Evolutionary conservation across 2,888 invertebrate species (phyloP), one percentile per base, ranked within the genome.

Genomic region (Tetranychus truncatus): DNA sequence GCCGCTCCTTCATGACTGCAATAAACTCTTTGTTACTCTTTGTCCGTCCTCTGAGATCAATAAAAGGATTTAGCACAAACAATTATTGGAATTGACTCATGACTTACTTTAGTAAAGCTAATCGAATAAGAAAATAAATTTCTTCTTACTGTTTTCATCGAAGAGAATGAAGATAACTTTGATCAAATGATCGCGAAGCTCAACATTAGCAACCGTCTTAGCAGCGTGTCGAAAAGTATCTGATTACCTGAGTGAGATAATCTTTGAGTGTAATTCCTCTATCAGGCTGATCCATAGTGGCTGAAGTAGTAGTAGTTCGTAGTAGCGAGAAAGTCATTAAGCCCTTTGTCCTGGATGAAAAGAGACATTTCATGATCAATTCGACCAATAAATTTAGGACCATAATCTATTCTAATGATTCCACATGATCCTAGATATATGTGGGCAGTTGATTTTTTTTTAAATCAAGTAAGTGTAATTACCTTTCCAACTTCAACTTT

Each of bases 151-250:
- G 83, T 99, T 96, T 84, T 99, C 99, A 84, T 99, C 99, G 83
- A 99, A 99, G 79, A 99, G 90, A 0, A 95, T 93, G 82, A 97
- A 97, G 55, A 97, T 95, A 0, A 99, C 94, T 84, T 96, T 91
- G 76, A 99, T 90, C 73, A 99, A 89, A 82, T 97, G 96, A 82
- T 95, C 93, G 76, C 90, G 88, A 9, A 99, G 85, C 80, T 95
- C 90, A 0, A 97, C 92, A 82, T 92, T 90, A 0, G 97, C 95
- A 0, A 99, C 96, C 1, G 95, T 96, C 83, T 90, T 89, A 1
- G 95, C 95, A 44, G 97, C 96, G 85, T 97, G 96, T 77, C 92
- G 90, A 80, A 97, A 83, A 0, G 96, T 96, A 44, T 89, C 90
- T 88, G n/a, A n/a, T n/a, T n/a, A n/a, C n/a, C n/a, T n/a, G 97